Evolutionary conservation across 2,113 vertebrate species (phyloP).

Genomic region (Cinclus mexicanus): DNA sequence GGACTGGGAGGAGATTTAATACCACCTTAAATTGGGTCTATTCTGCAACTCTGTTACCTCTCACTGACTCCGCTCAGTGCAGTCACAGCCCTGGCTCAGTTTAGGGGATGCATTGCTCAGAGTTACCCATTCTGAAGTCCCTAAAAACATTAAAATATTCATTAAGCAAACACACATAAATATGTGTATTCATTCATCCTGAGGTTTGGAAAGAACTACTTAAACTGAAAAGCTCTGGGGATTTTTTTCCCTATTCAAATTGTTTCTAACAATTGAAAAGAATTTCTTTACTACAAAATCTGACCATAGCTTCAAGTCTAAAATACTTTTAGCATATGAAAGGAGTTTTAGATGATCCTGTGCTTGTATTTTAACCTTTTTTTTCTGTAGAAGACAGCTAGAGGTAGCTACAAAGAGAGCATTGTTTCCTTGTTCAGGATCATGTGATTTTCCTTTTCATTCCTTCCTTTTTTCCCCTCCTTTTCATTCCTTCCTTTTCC

Average conservation of each 20-base stretch:
- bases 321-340: not conserved
- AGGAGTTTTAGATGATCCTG: not conserved
- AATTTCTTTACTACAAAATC: not conserved
- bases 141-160: not conserved
- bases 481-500: not conserved
- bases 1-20: not conserved
- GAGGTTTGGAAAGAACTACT: not conserved
- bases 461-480: not conserved
- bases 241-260: not conserved
- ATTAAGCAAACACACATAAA: not conserved
- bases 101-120: not conserved
- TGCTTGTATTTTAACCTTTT: not conserved
- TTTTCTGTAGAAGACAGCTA: constrained; percentile 3
- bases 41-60: not conserved
- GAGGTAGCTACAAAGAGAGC: not conserved
- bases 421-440: constrained; percentile 23
- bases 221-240: not conserved
- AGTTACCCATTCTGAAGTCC: not conserved
- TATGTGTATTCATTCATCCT: not conserved
- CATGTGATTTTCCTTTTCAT: constrained; percentile 47
- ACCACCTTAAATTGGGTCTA: not conserved
- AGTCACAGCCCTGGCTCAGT: not conserved
- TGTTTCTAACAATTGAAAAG: not conserved
- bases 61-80: not conserved
- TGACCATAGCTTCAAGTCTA: not conserved